A percentile compares a stretch with the other conserved stretches of the same genome.
Conservation (phyloP, 35 echinoderm and acorn worm genomes). For the Holothuria glaberrima region DNA sequence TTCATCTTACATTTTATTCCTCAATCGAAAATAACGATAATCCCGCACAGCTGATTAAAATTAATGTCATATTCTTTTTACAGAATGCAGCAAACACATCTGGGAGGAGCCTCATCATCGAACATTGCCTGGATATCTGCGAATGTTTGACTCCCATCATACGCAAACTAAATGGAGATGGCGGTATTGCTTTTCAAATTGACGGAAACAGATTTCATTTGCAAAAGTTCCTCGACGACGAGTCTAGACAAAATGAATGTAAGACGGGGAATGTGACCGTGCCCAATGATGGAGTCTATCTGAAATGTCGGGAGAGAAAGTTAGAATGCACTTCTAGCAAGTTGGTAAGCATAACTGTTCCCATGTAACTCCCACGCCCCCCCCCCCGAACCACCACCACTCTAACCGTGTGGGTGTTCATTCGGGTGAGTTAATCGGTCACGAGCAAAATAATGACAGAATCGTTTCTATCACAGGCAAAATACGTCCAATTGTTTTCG, state of each 20-base stretch:
- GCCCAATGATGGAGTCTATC: not conserved
- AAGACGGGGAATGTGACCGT: not conserved
- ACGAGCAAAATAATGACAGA: too few relatives aligned
- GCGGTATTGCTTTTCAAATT: conserved; percentile 11
- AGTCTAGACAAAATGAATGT: not conserved
- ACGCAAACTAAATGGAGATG: not conserved
- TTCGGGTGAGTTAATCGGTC: too few relatives aligned
- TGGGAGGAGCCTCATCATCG: not conserved
- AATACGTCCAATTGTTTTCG: too few relatives aligned
- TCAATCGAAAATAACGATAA: not conserved
- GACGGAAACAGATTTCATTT: conserved; percentile 35
- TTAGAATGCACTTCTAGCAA: not conserved
- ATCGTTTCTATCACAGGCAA: too few relatives aligned
- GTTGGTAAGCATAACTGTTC: not conserved
- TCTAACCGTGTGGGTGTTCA: too few relatives aligned
- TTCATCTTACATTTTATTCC: too few relatives aligned
- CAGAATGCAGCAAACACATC: not conserved
- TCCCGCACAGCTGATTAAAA: not conserved
- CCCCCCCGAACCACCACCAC: too few relatives aligned
- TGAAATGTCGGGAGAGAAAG: not conserved
- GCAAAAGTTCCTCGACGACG: conserved; percentile 7
- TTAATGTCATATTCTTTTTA: not conserved
- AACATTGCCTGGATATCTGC: not conserved
- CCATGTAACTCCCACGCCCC: too few relatives aligned
- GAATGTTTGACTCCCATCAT: conserved; percentile 8